Base-by-base conservation (phyloP, 2,888 invertebrate genomes). In the Anoncus sp. region DNA sequence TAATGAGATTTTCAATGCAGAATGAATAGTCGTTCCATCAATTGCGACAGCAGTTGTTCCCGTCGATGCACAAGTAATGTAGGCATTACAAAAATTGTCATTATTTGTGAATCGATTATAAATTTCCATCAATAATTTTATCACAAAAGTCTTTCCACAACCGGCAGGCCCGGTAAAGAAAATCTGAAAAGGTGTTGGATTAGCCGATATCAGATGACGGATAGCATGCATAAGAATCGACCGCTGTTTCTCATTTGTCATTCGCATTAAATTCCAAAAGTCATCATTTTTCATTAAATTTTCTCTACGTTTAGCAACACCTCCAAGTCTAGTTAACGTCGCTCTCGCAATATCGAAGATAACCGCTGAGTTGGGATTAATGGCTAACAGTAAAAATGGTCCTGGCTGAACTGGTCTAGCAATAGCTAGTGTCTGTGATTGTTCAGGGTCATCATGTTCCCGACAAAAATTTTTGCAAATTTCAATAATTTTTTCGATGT, bases 81-180 rank as follows among this genome's bases (percentile, higher is more conserved):
- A 91, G 4, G 89, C 85, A 83, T 91, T 90, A 82, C 85, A 89
- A 74, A 70, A 83, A 4, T 86, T 88, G 85, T 91, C 87, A 69
- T 65, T 81, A 53, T 86, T 83, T 53, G 87, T 69, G 75, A 80
- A 91, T 43, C 91, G 62, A 66, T 91, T 91, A 60, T 90, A 90
- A 70, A 89, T 91, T 85, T 90, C 91, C 90, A 90, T 91, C 0
- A 91, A 51, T 0, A 88, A 80, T 85, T 89, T 89, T 9, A 91
- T 89, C 6, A 87, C 82, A 69, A 88, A 90, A n/a, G 66, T 77
- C 85, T 89, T 88, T 2, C 86, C 87, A 84, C 84, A 31, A 5
- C 31, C 31, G 7, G 31, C 31, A 5, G 31, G 31, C 4, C 31
- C 31, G 7, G 31, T 31, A 14, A 86, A 82, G 57, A 82, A 82